Evolutionary conservation across 92 coral and sea anemone genomes (phyloP).

Genomic region (Scolanthus callimorphus): DNA sequence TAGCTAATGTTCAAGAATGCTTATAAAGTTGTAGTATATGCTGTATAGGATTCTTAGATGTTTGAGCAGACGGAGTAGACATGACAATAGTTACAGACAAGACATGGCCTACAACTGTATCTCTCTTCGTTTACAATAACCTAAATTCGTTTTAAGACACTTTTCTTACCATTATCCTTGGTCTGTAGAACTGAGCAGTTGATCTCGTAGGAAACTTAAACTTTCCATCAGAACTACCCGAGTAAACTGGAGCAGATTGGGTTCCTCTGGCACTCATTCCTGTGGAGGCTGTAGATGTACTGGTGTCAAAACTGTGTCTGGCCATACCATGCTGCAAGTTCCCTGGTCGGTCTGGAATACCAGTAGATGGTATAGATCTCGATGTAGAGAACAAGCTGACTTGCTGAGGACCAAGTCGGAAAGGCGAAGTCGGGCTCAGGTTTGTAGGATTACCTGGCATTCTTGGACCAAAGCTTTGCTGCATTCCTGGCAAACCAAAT

Average conservation of each 20-base stretch:
- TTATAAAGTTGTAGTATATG: too few relatives aligned
- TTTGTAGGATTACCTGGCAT: background rate
- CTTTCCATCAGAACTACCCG: slow-evolving; percentile 9
- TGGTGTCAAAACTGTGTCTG: slow-evolving; percentile 6
- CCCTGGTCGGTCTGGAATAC: background rate
- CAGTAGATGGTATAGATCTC: background rate
- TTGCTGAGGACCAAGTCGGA: background rate
- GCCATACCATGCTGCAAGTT: slow-evolving; percentile 15
- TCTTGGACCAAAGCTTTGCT: background rate
- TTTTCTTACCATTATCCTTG: slow-evolving; percentile 61
- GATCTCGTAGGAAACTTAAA: slow-evolving; percentile 40
- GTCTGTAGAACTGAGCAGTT: slow-evolving; percentile 51
- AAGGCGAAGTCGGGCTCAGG: background rate
- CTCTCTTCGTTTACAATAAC: too few relatives aligned
- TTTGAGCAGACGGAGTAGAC: too few relatives aligned
- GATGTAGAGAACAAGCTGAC: background rate
- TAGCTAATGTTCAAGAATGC: too few relatives aligned
- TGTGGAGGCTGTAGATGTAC: background rate
- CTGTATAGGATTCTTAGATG: too few relatives aligned
- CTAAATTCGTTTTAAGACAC: too few relatives aligned
- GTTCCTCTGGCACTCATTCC: slow-evolving; percentile 1
- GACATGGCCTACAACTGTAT: too few relatives aligned
- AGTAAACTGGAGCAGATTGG: slow-evolving; percentile 58
- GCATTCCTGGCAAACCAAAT: background rate
- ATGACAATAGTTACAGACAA: too few relatives aligned